phyloP scores from a whole-genome alignment of 2,888 invertebrate genomes.

The Drosophila helvetica region DNA sequence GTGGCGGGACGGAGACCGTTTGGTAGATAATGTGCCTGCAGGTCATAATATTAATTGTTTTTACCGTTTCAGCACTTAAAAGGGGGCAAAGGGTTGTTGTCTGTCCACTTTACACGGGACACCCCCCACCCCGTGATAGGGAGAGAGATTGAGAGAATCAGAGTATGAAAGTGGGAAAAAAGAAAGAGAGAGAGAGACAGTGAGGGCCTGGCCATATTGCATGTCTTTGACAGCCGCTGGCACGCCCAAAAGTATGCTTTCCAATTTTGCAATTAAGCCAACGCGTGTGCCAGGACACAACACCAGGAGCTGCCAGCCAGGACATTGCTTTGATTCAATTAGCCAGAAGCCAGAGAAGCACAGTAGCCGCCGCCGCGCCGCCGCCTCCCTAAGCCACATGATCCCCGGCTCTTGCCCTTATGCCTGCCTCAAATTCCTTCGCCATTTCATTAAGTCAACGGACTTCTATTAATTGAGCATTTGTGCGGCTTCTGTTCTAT shows the following conservation, averaged over 20 bases:
- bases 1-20: slow-evolving; percentile 12
- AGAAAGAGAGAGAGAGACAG: not conserved
- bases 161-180: slow-evolving; percentile 10
- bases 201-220: slow-evolving; percentile 44
- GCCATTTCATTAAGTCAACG: slow-evolving; percentile 68
- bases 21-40: slow-evolving; percentile 72
- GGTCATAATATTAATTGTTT: slow-evolving; percentile 78
- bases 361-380: slow-evolving; percentile 28
- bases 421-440: slow-evolving; percentile 24
- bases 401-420: slow-evolving; percentile 57
- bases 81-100: slow-evolving; percentile 55
- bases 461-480: slow-evolving; percentile 79
- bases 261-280: slow-evolving; percentile 72
- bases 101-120: slow-evolving; percentile 20
- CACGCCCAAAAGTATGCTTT: slow-evolving; percentile 66
- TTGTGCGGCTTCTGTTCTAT: slow-evolving; percentile 60
- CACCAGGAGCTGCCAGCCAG: not conserved
- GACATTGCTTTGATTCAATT: slow-evolving; percentile 75
- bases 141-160: not conserved
- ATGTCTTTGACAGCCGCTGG: slow-evolving; percentile 70
- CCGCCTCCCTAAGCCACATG: slow-evolving; percentile 58
- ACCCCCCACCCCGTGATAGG: not conserved
- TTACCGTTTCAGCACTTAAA: slow-evolving; percentile 56
- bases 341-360: slow-evolving; percentile 46
- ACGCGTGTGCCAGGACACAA: slow-evolving; percentile 53